phyloP scores from a whole-genome alignment of 1,140 invertebrate genomes.

The Nixonia krombeini region DNA sequence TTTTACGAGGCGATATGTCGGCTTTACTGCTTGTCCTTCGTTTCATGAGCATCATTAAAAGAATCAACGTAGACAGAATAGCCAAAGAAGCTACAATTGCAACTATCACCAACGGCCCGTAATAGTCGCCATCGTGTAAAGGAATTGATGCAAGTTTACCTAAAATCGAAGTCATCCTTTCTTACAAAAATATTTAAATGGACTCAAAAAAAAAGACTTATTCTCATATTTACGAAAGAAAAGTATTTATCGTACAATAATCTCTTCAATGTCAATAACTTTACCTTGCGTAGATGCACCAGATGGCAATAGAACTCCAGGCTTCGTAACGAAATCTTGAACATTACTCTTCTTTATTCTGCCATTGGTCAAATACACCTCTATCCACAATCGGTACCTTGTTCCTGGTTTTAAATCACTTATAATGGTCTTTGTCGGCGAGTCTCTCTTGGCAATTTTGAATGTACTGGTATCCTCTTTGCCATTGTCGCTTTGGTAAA shows the following conservation, averaged over 20 bases:
- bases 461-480: constrained; percentile 86
- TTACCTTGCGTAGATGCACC: constrained; percentile 72
- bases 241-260: too few relatives aligned
- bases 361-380: constrained; percentile 90
- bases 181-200: background rate
- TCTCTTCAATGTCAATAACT: too few relatives aligned
- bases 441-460: constrained; percentile 86
- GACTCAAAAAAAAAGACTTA: background rate
- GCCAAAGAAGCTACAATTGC: constrained; percentile 88
- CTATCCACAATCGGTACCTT: constrained; percentile 87
- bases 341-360: constrained; percentile 91
- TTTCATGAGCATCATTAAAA: constrained; percentile 84
- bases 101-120: constrained; percentile 87
- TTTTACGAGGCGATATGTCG: constrained; percentile 78
- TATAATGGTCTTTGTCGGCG: constrained; percentile 79
- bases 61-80: constrained; percentile 83
- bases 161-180: too few relatives aligned
- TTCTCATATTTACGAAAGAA: constrained; percentile 1
- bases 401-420: constrained; percentile 84
- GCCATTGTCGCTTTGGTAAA: constrained; percentile 83
- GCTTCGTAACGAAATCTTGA: constrained; percentile 88
- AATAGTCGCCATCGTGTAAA: constrained; percentile 81
- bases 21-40: constrained; percentile 78
- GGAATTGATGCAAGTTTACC: constrained; percentile 77
- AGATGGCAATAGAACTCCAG: constrained; percentile 74